Percentiles rank a stretch among this genome's conserved stretches.
These are phyloP conservation scores for Epinotia ramella DNA, from an alignment of 2,888 invertebrate species.

Conservation along the genomic window DNA sequence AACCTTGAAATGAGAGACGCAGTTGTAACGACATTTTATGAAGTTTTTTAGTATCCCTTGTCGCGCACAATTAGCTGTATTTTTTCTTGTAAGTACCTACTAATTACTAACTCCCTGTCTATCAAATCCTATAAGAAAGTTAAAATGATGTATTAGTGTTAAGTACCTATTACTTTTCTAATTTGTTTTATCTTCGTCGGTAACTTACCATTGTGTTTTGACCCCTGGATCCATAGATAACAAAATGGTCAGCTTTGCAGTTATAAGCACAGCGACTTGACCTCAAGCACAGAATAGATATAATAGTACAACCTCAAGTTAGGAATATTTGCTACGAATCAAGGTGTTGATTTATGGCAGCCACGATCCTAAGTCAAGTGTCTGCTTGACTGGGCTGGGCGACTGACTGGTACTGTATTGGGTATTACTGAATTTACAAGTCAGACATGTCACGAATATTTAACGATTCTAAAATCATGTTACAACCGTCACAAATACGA, in stretches of 20 bases:
- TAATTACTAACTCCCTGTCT: not conserved
- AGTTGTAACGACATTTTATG: not conserved
- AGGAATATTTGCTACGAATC: not conserved
- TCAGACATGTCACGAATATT: not conserved
- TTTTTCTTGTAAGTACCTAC: not conserved
- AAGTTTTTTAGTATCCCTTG: not conserved
- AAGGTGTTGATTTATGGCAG: not conserved
- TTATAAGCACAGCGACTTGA: not conserved
- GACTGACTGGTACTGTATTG: not conserved
- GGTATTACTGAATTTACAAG: not conserved
- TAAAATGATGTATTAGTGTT: not conserved
- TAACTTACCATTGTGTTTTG: not conserved
- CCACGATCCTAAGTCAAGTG: not conserved
- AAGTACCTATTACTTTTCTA: not conserved
- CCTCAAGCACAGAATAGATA: no score
- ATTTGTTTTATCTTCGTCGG: not conserved
- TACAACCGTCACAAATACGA: not conserved
- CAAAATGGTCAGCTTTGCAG: no score
- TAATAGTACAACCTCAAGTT: no score
- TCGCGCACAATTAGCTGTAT: not conserved
- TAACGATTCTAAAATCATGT: not conserved
- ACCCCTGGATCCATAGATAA: not conserved
- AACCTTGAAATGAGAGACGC: not conserved
- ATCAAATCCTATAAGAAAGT: not conserved
- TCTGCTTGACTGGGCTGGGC: no score